A percentile compares a stretch with the other conserved stretches of the same genome.
These are phyloP conservation scores for Cristatella mucedo DNA, from an alignment of 2,888 invertebrate genomes.

Conservation along the genomic window DNA sequence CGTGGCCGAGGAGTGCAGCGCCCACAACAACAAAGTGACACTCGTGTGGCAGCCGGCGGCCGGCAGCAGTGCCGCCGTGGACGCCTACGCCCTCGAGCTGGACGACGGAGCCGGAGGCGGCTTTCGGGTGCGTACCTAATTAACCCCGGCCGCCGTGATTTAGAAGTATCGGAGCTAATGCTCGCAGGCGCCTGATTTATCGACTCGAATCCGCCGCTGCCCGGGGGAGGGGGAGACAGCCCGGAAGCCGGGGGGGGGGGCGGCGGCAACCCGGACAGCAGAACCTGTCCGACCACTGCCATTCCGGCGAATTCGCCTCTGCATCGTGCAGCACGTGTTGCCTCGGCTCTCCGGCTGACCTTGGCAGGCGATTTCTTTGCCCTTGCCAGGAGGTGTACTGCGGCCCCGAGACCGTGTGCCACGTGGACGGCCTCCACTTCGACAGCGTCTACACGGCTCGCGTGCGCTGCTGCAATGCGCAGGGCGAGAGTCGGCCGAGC, in stretches of 20 bases:
- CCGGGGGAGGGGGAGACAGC: no score
- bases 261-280: no score
- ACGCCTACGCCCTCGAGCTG: slow-evolving; percentile 84
- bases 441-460: slow-evolving; percentile 89
- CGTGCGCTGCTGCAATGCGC: slow-evolving; percentile 84
- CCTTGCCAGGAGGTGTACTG: slow-evolving; percentile 80
- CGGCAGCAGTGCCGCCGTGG: slow-evolving; percentile 70
- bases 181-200: no score
- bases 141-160: no score
- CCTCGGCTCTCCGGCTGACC: no score
- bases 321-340: no score
- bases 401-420: slow-evolving; percentile 89
- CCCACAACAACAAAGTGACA: slow-evolving; percentile 94
- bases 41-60: slow-evolving; percentile 84
- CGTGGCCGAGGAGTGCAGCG: slow-evolving; percentile 83
- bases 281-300: no score
- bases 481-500: slow-evolving; percentile 84
- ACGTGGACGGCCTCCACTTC: slow-evolving; percentile 91
- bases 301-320: no score
- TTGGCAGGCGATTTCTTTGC: no score
- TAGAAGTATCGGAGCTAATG: no score
- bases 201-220: no score
- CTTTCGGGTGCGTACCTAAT: slow-evolving; percentile 79
- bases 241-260: no score
- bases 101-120: slow-evolving; percentile 89